Conservation (phyloP, 2,888 invertebrate species). For the Belgica antarctica region DNA sequence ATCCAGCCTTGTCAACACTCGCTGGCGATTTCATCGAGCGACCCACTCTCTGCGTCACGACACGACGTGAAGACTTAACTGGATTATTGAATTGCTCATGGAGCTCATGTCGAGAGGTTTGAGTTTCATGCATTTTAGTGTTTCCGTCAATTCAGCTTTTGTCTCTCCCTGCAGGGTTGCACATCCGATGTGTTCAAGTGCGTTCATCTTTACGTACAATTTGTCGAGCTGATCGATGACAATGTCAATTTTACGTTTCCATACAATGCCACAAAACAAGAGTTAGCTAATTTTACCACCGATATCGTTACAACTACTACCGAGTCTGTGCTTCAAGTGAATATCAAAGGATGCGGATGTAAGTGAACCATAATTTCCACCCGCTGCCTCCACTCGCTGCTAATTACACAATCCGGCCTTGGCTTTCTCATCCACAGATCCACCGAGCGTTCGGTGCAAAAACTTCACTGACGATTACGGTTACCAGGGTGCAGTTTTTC, state of each 20-base stretch:
- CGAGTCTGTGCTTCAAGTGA: conserved; percentile 68
- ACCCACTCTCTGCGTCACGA: conserved; percentile 79
- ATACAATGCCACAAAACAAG: conserved; percentile 44
- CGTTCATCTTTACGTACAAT: conserved; percentile 63
- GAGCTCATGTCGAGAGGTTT: conserved; percentile 86
- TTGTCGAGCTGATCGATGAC: conserved; percentile 46
- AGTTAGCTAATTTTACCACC: conserved; percentile 46
- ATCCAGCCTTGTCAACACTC: conserved; percentile 84
- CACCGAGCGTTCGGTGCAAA: conserved; percentile 82
- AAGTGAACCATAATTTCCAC: neutral
- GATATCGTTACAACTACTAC: conserved; percentile 54
- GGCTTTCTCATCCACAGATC: conserved; percentile 55
- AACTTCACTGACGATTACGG: conserved; percentile 73
- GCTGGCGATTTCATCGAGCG: conserved; percentile 82
- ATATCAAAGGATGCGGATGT: conserved; percentile 85
- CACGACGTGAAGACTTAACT: conserved; percentile 77
- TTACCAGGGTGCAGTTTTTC: conserved; percentile 70
- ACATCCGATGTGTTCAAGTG: conserved; percentile 74
- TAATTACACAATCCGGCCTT: neutral
- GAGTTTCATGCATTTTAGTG: too few relatives aligned
- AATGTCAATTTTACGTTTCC: conserved; percentile 50
- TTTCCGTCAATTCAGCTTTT: too few relatives aligned
- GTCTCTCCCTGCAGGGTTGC: too few relatives aligned
- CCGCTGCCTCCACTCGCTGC: neutral
- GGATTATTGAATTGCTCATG: conserved; percentile 87